Evolutionary conservation across 2,113 vertebrate genomes (phyloP), one percentile per base, ranked within the genome.

Genomic region (Ornithorhynchus anatinus): DNA sequence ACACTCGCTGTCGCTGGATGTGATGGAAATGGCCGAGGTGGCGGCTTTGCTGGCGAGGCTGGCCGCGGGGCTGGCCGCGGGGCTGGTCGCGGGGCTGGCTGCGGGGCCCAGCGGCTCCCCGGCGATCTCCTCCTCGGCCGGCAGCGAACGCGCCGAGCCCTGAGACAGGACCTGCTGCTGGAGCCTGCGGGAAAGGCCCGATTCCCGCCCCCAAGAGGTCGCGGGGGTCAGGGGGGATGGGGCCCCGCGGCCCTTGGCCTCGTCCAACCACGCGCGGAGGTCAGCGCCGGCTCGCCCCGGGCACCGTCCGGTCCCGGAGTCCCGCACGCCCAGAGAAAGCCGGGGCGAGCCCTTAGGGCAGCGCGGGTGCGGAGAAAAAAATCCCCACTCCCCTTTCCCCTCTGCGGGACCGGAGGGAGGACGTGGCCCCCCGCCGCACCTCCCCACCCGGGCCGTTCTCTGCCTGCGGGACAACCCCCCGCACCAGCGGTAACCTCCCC

Each of bases 1-100:
- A 93, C 97, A 97, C 94, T 99, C 97, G 89, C 97, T 99, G 94
- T 99, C 97, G 92, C 97, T 99, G 88, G 97, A 99, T 79, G 97
- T 99, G 95, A 99, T 99, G 92, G 97, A 99, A 93, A 99, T 99
- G 81, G 97, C 97, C 69, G 96, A 98, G 83, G 96, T 95, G 86
- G 96, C 96, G 59, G 96, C 96, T 90, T 99, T 98, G 93, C 96
- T 97, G 87, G 96, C 97, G 77, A 98, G 92, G 87, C 96, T 98
- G 79, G 96, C 96, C 44, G 96, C 95, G 6, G 97, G 97, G 84
- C 97, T 98, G 87, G 97, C 94, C 57, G 95, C 93, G 72, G n/a
- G 92, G 87, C 96, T 98, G 79, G 96, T 96, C 44, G 96, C 95
- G 6, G 97, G 97, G 84, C 97, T 98, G 87, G 97, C 94, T 57